Evolutionary conservation across 2,888 invertebrate genomes (phyloP).

Genomic region (Netelia fuscicornis): DNA sequence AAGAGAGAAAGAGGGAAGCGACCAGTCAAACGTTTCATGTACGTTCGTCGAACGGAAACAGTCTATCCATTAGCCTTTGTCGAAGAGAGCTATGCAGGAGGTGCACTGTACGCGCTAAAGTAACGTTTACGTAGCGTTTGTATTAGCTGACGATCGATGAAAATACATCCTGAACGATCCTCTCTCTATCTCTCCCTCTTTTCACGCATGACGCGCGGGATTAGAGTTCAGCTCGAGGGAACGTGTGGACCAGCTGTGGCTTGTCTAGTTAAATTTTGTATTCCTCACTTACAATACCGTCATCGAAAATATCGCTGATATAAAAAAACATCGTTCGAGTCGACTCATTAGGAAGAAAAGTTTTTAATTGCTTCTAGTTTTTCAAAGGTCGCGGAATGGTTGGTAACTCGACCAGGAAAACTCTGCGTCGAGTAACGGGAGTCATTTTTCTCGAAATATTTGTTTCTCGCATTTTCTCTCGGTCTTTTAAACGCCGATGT

Average conservation of each 20-base stretch:
- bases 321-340: conserved; percentile 11
- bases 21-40: conserved; percentile 40
- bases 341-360: background rate
- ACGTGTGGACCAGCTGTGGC: background rate
- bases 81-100: conserved; percentile 18
- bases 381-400: conserved; percentile 10
- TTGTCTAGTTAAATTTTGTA: background rate
- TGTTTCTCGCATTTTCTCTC: background rate
- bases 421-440: background rate
- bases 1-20: conserved; percentile 17
- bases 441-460: conserved; percentile 1
- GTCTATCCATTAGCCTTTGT: conserved; percentile 64
- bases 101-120: conserved; percentile 49
- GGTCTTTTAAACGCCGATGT: background rate
- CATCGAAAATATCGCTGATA: too few species aligned
- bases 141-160: conserved; percentile 53
- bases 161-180: conserved; percentile 55
- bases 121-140: conserved; percentile 48
- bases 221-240: conserved; percentile 34
- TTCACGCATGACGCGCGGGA: conserved; percentile 2
- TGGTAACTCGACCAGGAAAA: conserved; percentile 34
- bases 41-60: conserved; percentile 47
- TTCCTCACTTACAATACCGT: background rate
- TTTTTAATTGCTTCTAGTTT: conserved; percentile 42
- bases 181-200: background rate